Evolutionary conservation across 1,140 invertebrate species (phyloP), one percentile per base, ranked within the genome.

Genomic region (Pseudoatta argentina): DNA sequence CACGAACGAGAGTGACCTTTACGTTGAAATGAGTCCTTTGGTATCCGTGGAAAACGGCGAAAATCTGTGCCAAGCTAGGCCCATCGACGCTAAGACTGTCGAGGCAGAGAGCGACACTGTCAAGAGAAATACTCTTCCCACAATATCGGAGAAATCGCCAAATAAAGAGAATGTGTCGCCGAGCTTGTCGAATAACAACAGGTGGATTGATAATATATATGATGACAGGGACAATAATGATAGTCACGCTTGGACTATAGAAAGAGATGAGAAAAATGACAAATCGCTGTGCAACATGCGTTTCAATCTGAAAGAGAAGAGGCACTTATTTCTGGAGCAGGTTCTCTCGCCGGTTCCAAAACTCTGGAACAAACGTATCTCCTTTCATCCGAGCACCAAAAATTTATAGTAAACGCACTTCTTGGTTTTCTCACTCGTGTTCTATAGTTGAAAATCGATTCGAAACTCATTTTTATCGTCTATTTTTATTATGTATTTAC

Each of bases 241-340:
- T 6, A 83, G 44, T 14, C 55, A 57, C 4, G 79, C 79, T 34
- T 83, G 79, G 18, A 87, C 67, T 73, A 87, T 86, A 79, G 86
- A 92, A 57, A 64, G 88, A 55, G 64, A 88, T n/a, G 85, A 94
- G 72, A 67, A 89, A 8, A 85, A 71, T 14, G 82, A 92, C 10
- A 69, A 79, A n/a, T 86, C 90, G 1, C 30, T 82, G 59, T 82
- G 81, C 18, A 73, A 72, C 53, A 72, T 61, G 90, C 94, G 67
- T 91, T 93, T 92, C 88, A 95, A 94, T 91, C 92, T 96, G 34
- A 96, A 95, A 87, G 96, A 96, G 67, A 96, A 96, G 86, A 92
- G 95, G 87, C 96, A 94, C 69, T 88, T 96, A 83, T 96, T 96
- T 93, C 93, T 96, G 88, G 96, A 96, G 89, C 96, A 96, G 94